Evolutionary conservation across 2,888 invertebrate genomes (phyloP).

Genomic region (Artemia sp.): DNA sequence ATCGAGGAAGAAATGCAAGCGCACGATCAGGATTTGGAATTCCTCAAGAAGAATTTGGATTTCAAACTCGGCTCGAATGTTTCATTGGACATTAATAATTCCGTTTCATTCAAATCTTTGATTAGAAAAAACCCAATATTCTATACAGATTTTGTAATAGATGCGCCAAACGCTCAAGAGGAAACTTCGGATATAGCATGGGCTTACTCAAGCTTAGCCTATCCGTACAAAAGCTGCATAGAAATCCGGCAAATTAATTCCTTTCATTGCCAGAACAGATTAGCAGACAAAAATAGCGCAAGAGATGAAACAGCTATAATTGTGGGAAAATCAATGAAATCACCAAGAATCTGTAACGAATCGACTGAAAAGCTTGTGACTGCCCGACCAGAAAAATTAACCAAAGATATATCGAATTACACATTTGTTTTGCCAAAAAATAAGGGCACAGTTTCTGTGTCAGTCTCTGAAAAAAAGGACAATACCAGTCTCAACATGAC

Average conservation of each 20-base stretch:
- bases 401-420: conserved; percentile 5
- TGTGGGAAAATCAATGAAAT: too few relatives aligned
- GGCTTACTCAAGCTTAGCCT: conserved; percentile 8
- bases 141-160: neutral
- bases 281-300: too few relatives aligned
- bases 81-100: too few relatives aligned
- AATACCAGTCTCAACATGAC: neutral
- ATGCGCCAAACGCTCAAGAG: neutral
- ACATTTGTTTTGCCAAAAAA: neutral
- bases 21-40: too few relatives aligned
- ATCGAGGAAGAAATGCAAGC: too few relatives aligned
- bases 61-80: too few relatives aligned
- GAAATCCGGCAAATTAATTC: conserved; percentile 7
- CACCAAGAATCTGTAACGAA: neutral
- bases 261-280: too few relatives aligned
- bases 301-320: too few relatives aligned
- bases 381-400: neutral
- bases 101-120: too few relatives aligned
- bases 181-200: conserved; percentile 2
- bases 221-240: conserved; percentile 1
- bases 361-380: neutral
- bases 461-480: neutral
- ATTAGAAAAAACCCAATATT: too few relatives aligned
- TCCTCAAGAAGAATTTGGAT: too few relatives aligned
- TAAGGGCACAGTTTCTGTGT: neutral